phyloP scores from a whole-genome alignment of 2,113 vertebrate genomes.

The Bubalus kerabau region DNA sequence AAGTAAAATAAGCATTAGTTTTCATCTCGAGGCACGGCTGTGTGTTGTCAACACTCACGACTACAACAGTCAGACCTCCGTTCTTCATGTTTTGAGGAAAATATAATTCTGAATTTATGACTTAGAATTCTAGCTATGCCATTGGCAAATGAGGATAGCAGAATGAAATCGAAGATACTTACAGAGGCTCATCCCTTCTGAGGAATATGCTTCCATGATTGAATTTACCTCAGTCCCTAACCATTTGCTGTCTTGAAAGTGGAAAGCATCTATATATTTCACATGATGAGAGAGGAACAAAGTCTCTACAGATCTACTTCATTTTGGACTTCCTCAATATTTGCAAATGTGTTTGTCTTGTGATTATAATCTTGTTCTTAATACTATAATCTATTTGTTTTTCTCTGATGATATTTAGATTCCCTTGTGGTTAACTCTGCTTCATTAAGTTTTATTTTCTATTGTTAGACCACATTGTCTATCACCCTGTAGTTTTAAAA shows the following conservation, averaged over 20 bases:
- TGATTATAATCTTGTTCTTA: slow-evolving; percentile 65
- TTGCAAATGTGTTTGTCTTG: slow-evolving; percentile 51
- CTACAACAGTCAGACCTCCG: background rate
- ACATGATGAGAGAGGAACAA: background rate
- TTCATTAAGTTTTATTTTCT: slow-evolving; percentile 69
- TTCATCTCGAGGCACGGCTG: background rate
- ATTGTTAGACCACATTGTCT: slow-evolving; percentile 14
- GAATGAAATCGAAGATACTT: background rate
- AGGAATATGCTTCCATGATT: background rate
- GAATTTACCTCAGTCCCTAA: background rate
- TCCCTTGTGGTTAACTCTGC: slow-evolving; percentile 46
- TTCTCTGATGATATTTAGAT: slow-evolving; percentile 65
- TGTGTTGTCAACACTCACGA: background rate
- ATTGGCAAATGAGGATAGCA: background rate
- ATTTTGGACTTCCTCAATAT: slow-evolving; percentile 22
- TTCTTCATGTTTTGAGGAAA: background rate
- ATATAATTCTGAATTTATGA: background rate
- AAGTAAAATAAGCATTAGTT: background rate
- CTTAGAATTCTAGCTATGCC: background rate
- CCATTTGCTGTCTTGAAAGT: background rate
- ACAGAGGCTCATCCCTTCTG: background rate
- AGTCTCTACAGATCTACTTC: background rate
- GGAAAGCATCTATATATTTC: background rate
- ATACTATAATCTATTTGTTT: slow-evolving; percentile 62
- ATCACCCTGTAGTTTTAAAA: slow-evolving; percentile 37